phyloP scores from a whole-genome alignment of 2,888 invertebrate genomes.

The Brenthis daphne region DNA sequence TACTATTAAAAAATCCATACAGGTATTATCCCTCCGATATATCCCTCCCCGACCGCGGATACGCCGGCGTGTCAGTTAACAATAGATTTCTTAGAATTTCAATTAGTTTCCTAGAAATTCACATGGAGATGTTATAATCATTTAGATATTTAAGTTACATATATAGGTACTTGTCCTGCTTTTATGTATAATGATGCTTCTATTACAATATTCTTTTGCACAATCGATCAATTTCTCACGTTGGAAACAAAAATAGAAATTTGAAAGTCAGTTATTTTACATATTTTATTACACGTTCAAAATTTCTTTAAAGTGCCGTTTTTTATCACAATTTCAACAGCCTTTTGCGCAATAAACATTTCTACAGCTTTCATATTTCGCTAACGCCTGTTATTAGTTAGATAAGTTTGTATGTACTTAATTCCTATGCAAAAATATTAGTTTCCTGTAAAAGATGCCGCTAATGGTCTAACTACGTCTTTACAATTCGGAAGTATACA shows the following conservation, averaged over 20 bases:
- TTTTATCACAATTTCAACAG: conserved; percentile 36
- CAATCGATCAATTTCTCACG: neutral
- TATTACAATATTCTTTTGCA: neutral
- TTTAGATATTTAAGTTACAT: no score
- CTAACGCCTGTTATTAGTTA: conserved; percentile 51
- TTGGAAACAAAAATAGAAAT: conserved; percentile 1
- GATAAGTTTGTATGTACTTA: conserved; percentile 57
- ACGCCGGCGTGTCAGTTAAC: no score
- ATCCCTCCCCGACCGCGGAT: no score
- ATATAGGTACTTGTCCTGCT: no score
- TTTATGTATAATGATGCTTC: no score
- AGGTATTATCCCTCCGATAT: no score
- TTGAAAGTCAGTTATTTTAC: neutral
- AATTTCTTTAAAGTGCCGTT: conserved; percentile 7
- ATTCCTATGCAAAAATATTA: conserved; percentile 57
- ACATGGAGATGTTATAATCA: no score
- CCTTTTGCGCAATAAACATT: conserved; percentile 45
- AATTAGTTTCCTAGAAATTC: no score
- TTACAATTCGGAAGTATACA: conserved; percentile 76
- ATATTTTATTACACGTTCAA: conserved; percentile 25
- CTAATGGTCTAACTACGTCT: conserved; percentile 63
- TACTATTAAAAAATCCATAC: no score
- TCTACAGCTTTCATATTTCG: conserved; percentile 50
- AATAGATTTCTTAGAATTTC: no score
- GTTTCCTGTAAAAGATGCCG: conserved; percentile 55